These are phyloP conservation scores for Ectemnius cavifrons DNA, from an alignment of 2,888 invertebrate genomes.

Conservation along the genomic window DNA sequence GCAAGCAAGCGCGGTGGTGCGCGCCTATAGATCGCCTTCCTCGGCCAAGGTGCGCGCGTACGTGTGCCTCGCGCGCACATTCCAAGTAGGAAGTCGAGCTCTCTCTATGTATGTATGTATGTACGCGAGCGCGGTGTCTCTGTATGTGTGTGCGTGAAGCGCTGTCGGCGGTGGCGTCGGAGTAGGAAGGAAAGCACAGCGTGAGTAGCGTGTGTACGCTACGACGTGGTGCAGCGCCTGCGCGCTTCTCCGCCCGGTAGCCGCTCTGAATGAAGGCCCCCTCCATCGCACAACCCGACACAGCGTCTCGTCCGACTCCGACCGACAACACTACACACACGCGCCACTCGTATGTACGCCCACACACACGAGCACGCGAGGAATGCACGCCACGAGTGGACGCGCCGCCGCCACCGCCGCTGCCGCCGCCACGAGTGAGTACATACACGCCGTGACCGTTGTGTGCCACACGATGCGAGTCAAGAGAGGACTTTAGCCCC, in stretches of 20 bases:
- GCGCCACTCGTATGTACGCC: neutral
- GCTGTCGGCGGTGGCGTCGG: constrained; percentile 46
- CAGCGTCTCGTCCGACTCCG: constrained; percentile 15
- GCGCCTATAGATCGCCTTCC: neutral
- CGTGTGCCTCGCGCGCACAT: constrained; percentile 6
- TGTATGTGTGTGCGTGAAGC: constrained; percentile 33
- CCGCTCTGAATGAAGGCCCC: constrained; percentile 76
- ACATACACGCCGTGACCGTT: constrained; percentile 39
- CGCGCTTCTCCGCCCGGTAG: constrained; percentile 60
- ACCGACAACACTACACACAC: neutral
- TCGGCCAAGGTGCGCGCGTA: neutral
- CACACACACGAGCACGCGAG: constrained; percentile 38
- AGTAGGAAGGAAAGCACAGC: constrained; percentile 60
- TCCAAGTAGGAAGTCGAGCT: constrained; percentile 44
- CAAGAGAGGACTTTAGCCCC: constrained; percentile 1
- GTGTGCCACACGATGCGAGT: constrained; percentile 63
- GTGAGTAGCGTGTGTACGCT: constrained; percentile 77
- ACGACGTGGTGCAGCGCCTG: constrained; percentile 68
- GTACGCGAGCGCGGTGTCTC: neutral
- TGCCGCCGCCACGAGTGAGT: too few relatives aligned
- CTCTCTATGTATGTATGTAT: neutral
- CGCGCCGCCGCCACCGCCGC: constrained; percentile 17
- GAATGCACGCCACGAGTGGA: constrained; percentile 18
- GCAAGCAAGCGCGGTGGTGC: constrained; percentile 17
- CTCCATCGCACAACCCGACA: constrained; percentile 41